Base-by-base conservation (phyloP, 2,113 vertebrate species). In the Coregonus clupeaformis region DNA sequence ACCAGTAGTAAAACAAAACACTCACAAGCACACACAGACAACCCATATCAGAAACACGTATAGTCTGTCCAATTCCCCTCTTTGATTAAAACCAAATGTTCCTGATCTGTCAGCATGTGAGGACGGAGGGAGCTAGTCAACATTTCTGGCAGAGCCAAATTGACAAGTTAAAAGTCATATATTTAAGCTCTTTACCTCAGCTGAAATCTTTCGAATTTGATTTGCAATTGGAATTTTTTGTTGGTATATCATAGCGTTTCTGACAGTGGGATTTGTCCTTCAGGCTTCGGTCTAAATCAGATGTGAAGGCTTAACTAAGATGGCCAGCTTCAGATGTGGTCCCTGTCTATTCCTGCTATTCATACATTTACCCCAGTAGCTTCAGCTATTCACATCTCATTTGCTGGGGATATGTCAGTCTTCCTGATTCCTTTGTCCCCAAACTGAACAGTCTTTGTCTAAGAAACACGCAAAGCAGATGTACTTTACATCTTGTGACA, bases 51-150 rank as follows among this genome's bases (percentile, higher is more conserved):
- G 68, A 83, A 73, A 72, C 77, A 49, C 75, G 74, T 24, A 25
- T 1, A 25, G 62, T 84, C 83, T 76, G 71, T 79, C 66, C 65
- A 42, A 12, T 85, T 82, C 71, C 72, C 42, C 68, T 68, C 4
- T 2, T 12, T 87, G 77, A 84, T 84, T 82, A 72, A 91, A 89
- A 76, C 84, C 89, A 80, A 88, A 88, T 82, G 81, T 87, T 71
- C 80, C 27, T 49, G 65, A 74, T 64, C 66, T 68, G 55, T 16
- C 11, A 13, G 67, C 20, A 68, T 45, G 55, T 75, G 69, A 45
- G 70, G 75, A 72, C 55, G 68, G 49, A 30, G 62, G 36, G 9
- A 24, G 22, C 9, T 16, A 36, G 45, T 30, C 45, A 29, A 32
- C 30, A 9, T 14, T 27, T 67, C 18, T 36, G 65, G 27, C 65